These are phyloP conservation scores for Sisor rabdophorus DNA, from an alignment of 2,113 vertebrate species.

Conservation along the genomic window DNA sequence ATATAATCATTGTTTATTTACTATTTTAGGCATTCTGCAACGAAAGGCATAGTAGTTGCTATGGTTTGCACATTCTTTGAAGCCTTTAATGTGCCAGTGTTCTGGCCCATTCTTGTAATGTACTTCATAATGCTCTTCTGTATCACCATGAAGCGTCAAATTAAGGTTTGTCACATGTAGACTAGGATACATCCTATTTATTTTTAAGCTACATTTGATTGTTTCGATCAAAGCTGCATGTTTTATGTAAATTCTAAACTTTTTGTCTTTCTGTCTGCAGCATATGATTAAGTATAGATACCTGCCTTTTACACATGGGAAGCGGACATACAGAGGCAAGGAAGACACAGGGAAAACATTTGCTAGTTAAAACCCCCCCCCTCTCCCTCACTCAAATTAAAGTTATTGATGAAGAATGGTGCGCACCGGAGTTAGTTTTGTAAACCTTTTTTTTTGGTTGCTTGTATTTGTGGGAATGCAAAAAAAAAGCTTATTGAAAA, in stretches of 20 bases:
- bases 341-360: conserved; percentile 92
- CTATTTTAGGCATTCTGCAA: conserved; percentile 86
- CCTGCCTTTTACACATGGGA: conserved; percentile 97
- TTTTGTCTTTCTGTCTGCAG: conserved; percentile 61
- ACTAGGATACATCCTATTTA: background rate
- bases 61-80: conserved; percentile 98
- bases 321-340: conserved; percentile 98
- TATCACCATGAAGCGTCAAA: conserved; percentile 99
- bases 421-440: conserved; percentile 56
- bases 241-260: background rate
- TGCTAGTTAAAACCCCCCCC: conserved; percentile 80
- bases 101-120: conserved; percentile 99
- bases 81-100: conserved; percentile 96
- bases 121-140: conserved; percentile 99
- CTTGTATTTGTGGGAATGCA: conserved; percentile 60
- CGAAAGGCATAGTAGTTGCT: conserved; percentile 94
- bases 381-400: conserved; percentile 56
- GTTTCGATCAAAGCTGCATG: too few relatives aligned
- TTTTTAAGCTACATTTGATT: background rate
- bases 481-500: conserved; percentile 52
- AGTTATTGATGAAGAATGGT: conserved; percentile 55
- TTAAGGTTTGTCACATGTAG: conserved; percentile 77
- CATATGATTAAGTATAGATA: conserved; percentile 99
- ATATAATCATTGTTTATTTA: background rate
- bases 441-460: conserved; percentile 42